Conservation (phyloP, 2,888 invertebrate species). For the Pandemis corylana region DNA sequence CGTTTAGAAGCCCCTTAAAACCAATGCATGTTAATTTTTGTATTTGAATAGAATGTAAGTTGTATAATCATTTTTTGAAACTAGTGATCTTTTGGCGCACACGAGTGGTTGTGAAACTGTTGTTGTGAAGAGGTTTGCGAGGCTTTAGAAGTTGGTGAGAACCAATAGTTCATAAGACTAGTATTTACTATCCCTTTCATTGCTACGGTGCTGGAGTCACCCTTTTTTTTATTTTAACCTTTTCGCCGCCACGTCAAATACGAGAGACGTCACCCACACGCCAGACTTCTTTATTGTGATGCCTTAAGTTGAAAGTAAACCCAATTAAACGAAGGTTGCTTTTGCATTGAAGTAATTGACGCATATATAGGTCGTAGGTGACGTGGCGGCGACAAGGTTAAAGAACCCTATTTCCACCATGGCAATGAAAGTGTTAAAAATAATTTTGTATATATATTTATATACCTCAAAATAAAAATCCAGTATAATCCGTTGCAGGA, state of each 20-base stretch:
- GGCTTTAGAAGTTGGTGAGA: slow-evolving; percentile 20
- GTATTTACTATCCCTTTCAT: slow-evolving; percentile 4
- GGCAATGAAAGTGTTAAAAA: slow-evolving; percentile 4
- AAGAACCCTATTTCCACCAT: neutral
- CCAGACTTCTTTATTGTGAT: too few relatives aligned
- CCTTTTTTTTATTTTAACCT: neutral
- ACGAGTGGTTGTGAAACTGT: slow-evolving; percentile 34
- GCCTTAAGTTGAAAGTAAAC: too few relatives aligned
- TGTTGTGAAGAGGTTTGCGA: slow-evolving; percentile 32
- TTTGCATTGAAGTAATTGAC: too few relatives aligned
- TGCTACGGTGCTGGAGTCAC: neutral
- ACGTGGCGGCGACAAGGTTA: neutral
- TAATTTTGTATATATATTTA: slow-evolving; percentile 6
- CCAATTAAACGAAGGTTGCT: too few relatives aligned
- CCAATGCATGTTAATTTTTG: slow-evolving; percentile 34
- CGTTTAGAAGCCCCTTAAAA: too few relatives aligned
- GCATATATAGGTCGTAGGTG: too few relatives aligned
- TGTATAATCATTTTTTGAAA: slow-evolving; percentile 11
- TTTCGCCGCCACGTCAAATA: too few relatives aligned
- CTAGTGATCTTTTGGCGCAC: slow-evolving; percentile 19
- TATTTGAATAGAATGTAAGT: slow-evolving; percentile 10
- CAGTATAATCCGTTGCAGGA: neutral
- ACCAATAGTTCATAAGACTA: slow-evolving; percentile 4
- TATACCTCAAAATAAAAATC: neutral
- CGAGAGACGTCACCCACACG: too few relatives aligned